A percentile compares a stretch with the other conserved stretches of the same genome.
Evolutionary conservation across 2,888 invertebrate genomes (phyloP).

Genomic region (Fragum whitleyi): DNA sequence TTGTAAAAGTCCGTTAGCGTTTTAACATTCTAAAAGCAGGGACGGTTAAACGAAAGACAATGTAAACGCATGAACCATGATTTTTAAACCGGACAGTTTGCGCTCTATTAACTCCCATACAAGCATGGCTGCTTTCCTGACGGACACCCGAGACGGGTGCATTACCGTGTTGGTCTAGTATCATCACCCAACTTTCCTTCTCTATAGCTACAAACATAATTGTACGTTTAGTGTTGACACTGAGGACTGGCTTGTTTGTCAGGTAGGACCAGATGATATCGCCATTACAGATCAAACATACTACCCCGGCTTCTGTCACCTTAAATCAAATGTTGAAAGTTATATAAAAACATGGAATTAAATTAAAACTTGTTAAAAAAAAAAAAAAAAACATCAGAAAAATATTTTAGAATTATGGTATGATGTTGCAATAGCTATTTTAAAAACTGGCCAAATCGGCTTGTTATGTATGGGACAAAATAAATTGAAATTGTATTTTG

Average conservation of each 20-base stretch:
- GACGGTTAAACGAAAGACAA: conserved; percentile 33
- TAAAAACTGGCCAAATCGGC: no score
- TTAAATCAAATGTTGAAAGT: conserved; percentile 53
- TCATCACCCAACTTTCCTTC: conserved; percentile 48
- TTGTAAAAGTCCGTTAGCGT: no score
- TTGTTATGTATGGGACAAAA: no score
- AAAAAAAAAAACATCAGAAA: no score
- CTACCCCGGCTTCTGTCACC: conserved; percentile 49
- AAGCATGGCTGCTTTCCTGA: conserved; percentile 54
- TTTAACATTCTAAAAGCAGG: no score
- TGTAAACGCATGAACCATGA: conserved; percentile 61
- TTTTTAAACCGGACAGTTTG: conserved; percentile 53
- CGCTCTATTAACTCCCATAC: conserved; percentile 55
- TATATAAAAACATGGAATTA: conserved; percentile 35
- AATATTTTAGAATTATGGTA: no score
- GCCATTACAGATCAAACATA: conserved; percentile 58
- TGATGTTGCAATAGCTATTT: no score
- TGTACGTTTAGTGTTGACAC: conserved; percentile 53
- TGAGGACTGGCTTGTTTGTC: conserved; percentile 45
- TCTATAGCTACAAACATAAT: no score
- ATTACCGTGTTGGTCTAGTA: conserved; percentile 60
- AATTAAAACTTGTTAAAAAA: no score
- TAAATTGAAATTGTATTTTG: no score
- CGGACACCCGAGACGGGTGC: conserved; percentile 54
- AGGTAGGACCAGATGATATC: conserved; percentile 67